Conservation (phyloP, 2,797 vertebrate species). For the Malacoraja senta region DNA sequence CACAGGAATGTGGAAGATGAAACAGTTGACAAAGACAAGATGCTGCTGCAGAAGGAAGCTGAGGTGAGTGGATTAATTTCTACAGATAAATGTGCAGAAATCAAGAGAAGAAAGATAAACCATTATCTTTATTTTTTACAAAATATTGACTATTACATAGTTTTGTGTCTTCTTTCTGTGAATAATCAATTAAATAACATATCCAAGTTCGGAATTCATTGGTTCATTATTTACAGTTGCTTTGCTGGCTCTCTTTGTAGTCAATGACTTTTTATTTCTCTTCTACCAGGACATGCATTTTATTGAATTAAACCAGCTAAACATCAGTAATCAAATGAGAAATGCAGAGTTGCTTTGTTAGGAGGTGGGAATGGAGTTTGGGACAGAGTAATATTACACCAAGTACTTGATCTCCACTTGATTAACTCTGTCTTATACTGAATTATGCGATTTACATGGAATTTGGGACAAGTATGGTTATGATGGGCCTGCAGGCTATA, state of each 20-base stretch:
- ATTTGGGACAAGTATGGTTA: neutral
- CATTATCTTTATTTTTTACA: neutral
- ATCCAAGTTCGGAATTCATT: neutral
- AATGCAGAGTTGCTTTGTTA: neutral
- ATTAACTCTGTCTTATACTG: neutral
- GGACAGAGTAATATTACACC: neutral
- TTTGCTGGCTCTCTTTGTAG: neutral
- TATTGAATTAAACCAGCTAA: neutral
- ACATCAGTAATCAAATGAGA: neutral
- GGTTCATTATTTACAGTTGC: neutral
- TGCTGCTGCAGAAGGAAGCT: constrained; percentile 84
- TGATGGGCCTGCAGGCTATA: too few species aligned
- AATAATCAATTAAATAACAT: neutral
- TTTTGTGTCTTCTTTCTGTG: neutral
- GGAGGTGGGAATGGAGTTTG: neutral
- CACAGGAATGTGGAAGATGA: constrained; percentile 77
- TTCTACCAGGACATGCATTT: neutral
- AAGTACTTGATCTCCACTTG: neutral
- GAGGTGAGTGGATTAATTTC: constrained; percentile 62
- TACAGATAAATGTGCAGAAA: neutral
- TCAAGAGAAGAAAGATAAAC: neutral
- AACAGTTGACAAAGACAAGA: constrained; percentile 83
- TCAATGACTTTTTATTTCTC: neutral
- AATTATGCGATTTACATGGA: neutral
- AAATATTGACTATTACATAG: neutral